Evolutionary conservation across 2,113 vertebrate species (phyloP).

Genomic region (Labrus mixtus): DNA sequence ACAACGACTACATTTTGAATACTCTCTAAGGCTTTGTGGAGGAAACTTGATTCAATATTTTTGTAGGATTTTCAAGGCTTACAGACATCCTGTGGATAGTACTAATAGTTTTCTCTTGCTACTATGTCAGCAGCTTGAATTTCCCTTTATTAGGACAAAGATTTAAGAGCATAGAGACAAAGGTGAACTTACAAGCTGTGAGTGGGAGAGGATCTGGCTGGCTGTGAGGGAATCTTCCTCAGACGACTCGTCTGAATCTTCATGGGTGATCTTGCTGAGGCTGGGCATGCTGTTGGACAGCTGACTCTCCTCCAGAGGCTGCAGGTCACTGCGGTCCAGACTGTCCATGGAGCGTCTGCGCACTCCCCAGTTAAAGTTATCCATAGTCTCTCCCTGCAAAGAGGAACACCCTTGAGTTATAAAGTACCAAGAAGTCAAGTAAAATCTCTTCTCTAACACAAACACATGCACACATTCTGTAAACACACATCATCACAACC

Average conservation of each 20-base stretch:
- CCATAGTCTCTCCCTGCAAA: slow-evolving; percentile 95
- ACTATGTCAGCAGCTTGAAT: background rate
- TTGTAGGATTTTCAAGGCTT: background rate
- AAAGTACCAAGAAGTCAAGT: background rate
- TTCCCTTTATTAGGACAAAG: background rate
- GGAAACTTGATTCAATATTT: background rate
- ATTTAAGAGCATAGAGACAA: slow-evolving; percentile 25
- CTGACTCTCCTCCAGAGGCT: slow-evolving; percentile 90
- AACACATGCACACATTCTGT: slow-evolving; percentile 29
- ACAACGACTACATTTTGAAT: no score
- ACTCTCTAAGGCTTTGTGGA: no score
- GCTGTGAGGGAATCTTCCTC: slow-evolving; percentile 93
- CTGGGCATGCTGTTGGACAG: slow-evolving; percentile 90
- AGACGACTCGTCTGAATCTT: slow-evolving; percentile 94
- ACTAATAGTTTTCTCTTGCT: background rate
- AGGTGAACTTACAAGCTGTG: slow-evolving; percentile 86
- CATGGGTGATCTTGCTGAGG: slow-evolving; percentile 87
- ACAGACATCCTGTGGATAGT: background rate
- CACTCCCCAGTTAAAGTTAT: slow-evolving; percentile 98
- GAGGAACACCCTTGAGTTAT: slow-evolving; percentile 25
- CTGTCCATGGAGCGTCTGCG: slow-evolving; percentile 94
- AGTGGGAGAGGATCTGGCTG: slow-evolving; percentile 91
- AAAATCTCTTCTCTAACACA: slow-evolving; percentile 17
- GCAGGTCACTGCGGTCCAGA: slow-evolving; percentile 91
- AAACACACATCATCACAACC: slow-evolving; percentile 25